Evolutionary conservation across 1,140 invertebrate genomes (phyloP), one percentile per base, ranked within the genome.

Genomic region (Brachionus calyciflorus): DNA sequence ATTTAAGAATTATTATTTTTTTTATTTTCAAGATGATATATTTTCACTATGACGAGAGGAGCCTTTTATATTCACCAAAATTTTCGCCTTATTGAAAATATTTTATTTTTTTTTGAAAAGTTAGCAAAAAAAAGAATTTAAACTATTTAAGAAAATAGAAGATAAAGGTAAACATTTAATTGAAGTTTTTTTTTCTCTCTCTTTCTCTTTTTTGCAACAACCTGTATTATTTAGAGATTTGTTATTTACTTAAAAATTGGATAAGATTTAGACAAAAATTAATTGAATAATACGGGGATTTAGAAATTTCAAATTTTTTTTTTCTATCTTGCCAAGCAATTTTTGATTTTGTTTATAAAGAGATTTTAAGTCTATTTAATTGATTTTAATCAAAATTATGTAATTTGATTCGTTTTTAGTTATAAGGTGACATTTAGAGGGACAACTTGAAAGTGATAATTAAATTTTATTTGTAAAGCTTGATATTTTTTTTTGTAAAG

Each of bases 301-400:
- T 60, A 40, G 55, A 17, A 17, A 37, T n/a, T n/a, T n/a, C n/a
- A 57, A 60, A 60, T 60, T 60, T 26, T 33, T 33, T 30, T 60
- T 60, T 60, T 60, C 30, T 24, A 37, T 33, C 17, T 60, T 60
- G 9, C 37, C 37, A 60, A 60, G 55, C 30, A 60, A 60, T 60
- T 60, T 60, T 60, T 60, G 55, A 60, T 37, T 60, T 60, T 60
- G 55, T 60, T 60, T 60, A 60, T 37, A 60, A 60, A 60, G 55
- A 60, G 55, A 60, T 60, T 60, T 37, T 60, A 17, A 6, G 53
- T 14, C 17, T n/a, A 17, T 60, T 60, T 60, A 60, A 60, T 60
- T 60, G 55, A 60, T 60, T 60, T 60, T 33, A 30, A 60, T 3
- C 3, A 37, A 60, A 60, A 60, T 60, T 60, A 60, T 60, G 55